Evolutionary conservation across 1,140 invertebrate genomes (phyloP), one percentile per base, ranked within the genome.

Genomic region (Drosophila pallidifrons): DNA sequence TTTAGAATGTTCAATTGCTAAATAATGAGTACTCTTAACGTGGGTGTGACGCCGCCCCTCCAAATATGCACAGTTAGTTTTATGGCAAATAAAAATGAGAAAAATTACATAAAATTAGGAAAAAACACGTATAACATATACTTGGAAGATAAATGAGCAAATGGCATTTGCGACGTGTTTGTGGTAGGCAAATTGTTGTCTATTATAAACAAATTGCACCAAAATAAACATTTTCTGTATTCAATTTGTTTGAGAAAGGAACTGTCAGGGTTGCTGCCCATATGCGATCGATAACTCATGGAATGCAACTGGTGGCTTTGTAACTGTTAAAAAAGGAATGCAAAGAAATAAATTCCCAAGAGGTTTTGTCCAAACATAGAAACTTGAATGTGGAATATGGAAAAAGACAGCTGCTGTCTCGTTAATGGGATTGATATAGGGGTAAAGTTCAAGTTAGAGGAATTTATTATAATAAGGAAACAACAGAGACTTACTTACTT

Each of bases 121-220:
- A 20, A 41, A 51, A 41, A 54, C 15, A 64, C n/a, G 20, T 55
- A 28, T 65, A 72, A 60, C 64, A 60, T 67, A 67, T 51, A 68
- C 71, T 74, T 74, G 60, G 28, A 54, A 60, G 64, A 59, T 60
- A 68, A 68, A 60, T 52, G 71, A 46, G n/a, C 54, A 68, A 74
- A 59, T 68, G 65, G 64, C 57, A 68, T 68, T 74, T 74, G 46
- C 32, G 30, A 73, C 45, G 69, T 72, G 61, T 66, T 72, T 57
- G 61, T 43, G 61, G 69, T 59, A 73, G 45, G 52, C 46, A 73
- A 73, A 73, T 73, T 73, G 49, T 60, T 61, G 28, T 41, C 47
- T 46, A 68, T 68, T 60, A 25, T 25, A 68, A 61, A 68, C 71
- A 74, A 74, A 74, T 74, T 60, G 71, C 65, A 28, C 54, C 49